phyloP scores from a whole-genome alignment of 2,888 invertebrate species.

The Ferrisia virgata region DNA sequence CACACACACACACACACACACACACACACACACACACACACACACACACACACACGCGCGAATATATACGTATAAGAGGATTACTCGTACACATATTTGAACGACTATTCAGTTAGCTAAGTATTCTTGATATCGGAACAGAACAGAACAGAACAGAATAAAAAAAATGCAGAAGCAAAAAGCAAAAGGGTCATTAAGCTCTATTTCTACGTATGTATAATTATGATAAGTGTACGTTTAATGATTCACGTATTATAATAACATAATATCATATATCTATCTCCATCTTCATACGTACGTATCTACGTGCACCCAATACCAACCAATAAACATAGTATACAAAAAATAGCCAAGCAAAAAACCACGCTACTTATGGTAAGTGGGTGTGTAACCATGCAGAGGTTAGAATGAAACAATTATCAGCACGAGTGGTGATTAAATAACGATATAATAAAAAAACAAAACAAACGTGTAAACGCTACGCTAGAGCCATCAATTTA shows the following conservation, averaged over 20 bases:
- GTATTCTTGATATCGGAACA: background rate
- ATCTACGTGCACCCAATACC: no score
- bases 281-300: no score
- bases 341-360: background rate
- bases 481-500: conserved; percentile 10
- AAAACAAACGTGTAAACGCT: conserved; percentile 6
- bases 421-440: background rate
- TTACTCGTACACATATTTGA: no score
- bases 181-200: background rate
- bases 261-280: background rate
- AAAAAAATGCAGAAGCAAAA: background rate
- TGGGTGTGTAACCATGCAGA: background rate
- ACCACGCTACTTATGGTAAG: background rate
- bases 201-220: background rate
- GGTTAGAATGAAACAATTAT: conserved; percentile 10
- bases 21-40: no score
- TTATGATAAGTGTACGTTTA: background rate
- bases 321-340: background rate
- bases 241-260: background rate
- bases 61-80: conserved; percentile 5
- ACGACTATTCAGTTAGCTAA: background rate
- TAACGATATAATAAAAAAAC: conserved; percentile 16
- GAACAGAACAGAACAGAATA: no score
- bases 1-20: no score
- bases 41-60: no score